Percentiles rank a stretch among this genome's conserved stretches.
These are phyloP conservation scores for Arnoldichthys spilopterus DNA, from an alignment of 2,797 vertebrate genomes.

Conservation along the genomic window DNA sequence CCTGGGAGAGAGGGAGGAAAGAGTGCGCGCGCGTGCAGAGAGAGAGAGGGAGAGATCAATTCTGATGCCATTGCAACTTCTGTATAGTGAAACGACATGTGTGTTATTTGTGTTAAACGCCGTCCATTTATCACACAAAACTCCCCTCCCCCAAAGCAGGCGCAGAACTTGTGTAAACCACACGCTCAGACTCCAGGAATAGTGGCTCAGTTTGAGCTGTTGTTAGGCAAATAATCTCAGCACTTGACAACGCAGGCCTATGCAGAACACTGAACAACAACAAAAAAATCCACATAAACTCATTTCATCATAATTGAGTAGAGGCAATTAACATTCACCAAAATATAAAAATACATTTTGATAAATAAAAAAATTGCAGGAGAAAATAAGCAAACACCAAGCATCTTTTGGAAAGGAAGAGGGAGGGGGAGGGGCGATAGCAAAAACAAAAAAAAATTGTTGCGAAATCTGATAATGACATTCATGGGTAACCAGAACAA, in stretches of 20 bases:
- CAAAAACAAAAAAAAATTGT: conserved; percentile 48
- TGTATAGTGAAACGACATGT: too few relatives aligned
- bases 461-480: conserved; percentile 41
- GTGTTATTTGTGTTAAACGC: too few relatives aligned
- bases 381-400: conserved; percentile 22
- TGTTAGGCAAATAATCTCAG: conserved; percentile 30
- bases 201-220: conserved; percentile 5
- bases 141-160: not conserved
- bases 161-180: not conserved
- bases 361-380: not conserved
- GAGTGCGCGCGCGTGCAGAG: conserved; percentile 37
- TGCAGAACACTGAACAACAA: not conserved
- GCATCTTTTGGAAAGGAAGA: conserved; percentile 14
- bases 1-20: conserved; percentile 47
- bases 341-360: not conserved
- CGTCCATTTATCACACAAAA: not conserved
- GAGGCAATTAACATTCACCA: not conserved
- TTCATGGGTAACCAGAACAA: not conserved
- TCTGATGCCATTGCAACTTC: conserved; percentile 22
- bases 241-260: conserved; percentile 17
- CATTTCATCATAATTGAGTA: not conserved
- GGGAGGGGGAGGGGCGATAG: conserved; percentile 46
- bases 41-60: conserved; percentile 27
- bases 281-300: not conserved
- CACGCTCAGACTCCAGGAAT: not conserved